A percentile compares a stretch with the other conserved stretches of the same genome.
These are phyloP conservation scores for Puffinus mauretanicus DNA, from an alignment of 2,113 vertebrate genomes.

Conservation along the genomic window DNA sequence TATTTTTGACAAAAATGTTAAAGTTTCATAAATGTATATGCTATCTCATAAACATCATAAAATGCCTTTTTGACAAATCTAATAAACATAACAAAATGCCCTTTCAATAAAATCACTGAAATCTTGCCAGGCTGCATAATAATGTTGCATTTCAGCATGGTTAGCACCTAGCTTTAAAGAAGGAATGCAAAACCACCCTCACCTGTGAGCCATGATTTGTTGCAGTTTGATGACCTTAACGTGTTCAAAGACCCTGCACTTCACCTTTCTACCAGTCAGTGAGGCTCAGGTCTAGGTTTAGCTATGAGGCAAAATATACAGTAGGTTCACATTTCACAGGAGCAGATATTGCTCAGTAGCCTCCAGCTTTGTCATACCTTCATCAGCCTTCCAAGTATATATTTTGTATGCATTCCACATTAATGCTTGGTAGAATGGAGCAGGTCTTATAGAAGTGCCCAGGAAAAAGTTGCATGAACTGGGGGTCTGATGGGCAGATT, in stretches of 20 bases:
- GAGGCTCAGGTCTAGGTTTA: not conserved
- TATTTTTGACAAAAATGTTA: slow-evolving; percentile 51
- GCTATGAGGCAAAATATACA: not conserved
- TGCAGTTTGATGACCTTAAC: not conserved
- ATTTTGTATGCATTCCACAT: not conserved
- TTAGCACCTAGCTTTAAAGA: slow-evolving; percentile 2
- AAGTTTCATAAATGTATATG: slow-evolving; percentile 41
- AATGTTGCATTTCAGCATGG: slow-evolving; percentile 12
- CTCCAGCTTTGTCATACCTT: not conserved
- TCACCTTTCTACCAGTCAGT: not conserved
- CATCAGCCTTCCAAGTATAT: not conserved
- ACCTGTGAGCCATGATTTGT: not conserved
- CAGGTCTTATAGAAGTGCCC: not conserved
- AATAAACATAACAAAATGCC: slow-evolving; percentile 55
- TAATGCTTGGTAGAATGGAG: not conserved
- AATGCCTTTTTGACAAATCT: slow-evolving; percentile 43
- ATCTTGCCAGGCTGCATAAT: slow-evolving; percentile 7
- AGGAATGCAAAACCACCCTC: not conserved
- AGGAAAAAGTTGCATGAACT: not conserved
- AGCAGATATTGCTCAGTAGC: not conserved
- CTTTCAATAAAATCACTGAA: slow-evolving; percentile 27
- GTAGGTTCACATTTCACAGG: not conserved
- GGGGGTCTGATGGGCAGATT: not conserved
- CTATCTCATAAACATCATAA: slow-evolving; percentile 45
- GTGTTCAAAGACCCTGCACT: accelerated